Percentiles rank a stretch among this genome's conserved stretches.
These are phyloP conservation scores for Plodia interpunctella DNA, from an alignment of 1,140 invertebrate genomes.

Conservation along the genomic window DNA sequence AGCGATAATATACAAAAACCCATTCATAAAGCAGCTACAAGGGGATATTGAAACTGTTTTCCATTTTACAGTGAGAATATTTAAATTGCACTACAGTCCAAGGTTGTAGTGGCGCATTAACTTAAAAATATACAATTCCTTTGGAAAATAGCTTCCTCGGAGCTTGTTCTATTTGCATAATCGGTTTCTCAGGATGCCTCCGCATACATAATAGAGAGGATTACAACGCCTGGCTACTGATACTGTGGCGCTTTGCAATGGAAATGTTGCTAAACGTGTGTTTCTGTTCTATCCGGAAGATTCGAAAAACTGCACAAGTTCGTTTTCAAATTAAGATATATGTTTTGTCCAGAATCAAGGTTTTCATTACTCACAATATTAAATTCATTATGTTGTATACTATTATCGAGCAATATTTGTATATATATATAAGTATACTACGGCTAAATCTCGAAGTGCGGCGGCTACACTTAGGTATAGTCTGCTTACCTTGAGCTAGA, in stretches of 20 bases:
- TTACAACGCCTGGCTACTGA: neutral
- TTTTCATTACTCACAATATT: no score
- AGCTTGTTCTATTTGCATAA: conserved; percentile 4
- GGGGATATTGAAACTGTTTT: neutral
- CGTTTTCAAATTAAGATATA: no score
- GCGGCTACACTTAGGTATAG: no score
- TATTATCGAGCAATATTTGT: no score
- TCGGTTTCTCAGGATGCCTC: neutral
- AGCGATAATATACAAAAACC: neutral
- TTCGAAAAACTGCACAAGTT: no score
- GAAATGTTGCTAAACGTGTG: neutral
- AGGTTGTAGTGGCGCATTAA: neutral
- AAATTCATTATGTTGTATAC: no score
- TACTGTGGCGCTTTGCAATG: neutral
- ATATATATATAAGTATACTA: no score
- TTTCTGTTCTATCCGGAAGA: neutral
- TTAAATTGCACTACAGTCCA: conserved; percentile 1
- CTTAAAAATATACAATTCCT: conserved; percentile 4
- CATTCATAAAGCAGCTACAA: conserved; percentile 1
- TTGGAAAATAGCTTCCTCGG: conserved; percentile 2
- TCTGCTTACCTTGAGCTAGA: no score
- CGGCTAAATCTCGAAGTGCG: no score
- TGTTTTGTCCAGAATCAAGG: no score
- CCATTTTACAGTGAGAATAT: neutral
- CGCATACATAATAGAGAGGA: conserved; percentile 1